These are phyloP conservation scores for Onychostruthus taczanowskii DNA, from an alignment of 2,113 vertebrate species.

Conservation along the genomic window DNA sequence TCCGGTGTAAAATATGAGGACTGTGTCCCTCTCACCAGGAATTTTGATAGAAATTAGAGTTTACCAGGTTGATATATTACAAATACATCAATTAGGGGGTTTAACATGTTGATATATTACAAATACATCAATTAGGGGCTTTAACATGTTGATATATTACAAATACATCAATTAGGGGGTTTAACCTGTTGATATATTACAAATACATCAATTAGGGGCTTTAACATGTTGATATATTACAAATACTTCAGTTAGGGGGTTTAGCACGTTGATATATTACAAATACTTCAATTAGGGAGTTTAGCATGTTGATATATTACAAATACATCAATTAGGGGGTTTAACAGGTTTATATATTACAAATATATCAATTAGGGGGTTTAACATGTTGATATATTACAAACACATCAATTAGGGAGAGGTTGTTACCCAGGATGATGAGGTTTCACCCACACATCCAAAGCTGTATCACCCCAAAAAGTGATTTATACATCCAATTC, in stretches of 20 bases:
- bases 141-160: neutral
- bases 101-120: neutral
- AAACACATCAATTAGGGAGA: neutral
- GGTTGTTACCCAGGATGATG: rapidly evolving
- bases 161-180: neutral
- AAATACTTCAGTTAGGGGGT: neutral
- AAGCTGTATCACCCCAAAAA: neutral
- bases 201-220: neutral
- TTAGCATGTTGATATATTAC: neutral
- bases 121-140: no score
- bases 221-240: no score
- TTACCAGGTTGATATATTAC: neutral
- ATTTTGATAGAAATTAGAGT: neutral
- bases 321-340: neutral
- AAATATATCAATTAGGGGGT: neutral
- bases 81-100: neutral
- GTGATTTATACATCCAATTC: rapidly evolving
- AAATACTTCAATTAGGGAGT: neutral
- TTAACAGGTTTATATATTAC: no score
- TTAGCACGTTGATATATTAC: neutral
- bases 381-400: neutral
- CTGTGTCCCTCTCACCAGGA: neutral
- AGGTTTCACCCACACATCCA: neutral
- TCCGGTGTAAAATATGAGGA: neutral
- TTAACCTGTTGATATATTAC: neutral